Evolutionary conservation across 1,140 invertebrate species (phyloP), one percentile per base, ranked within the genome.

Genomic region (Chironomus striatipennis): DNA sequence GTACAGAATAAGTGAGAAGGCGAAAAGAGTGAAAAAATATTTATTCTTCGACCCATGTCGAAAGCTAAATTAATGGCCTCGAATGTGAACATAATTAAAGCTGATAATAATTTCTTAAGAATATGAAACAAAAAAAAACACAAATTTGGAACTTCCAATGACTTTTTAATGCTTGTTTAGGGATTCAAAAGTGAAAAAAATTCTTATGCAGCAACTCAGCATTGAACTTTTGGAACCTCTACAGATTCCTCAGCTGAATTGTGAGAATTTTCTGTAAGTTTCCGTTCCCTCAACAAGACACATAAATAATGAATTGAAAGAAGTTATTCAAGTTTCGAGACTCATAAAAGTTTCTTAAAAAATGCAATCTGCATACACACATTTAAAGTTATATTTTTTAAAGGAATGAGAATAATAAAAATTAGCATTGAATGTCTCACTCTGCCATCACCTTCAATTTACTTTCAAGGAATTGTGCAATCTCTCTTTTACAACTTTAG

Each of bases 371-470:
- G 24, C 24, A 34, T 34, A 34, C 24, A 34, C 24, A 34, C 24
- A 34, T 34, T 34, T 34, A 34, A 34, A 34, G 24, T 34, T n/a
- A n/a, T n/a, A n/a, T n/a, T 34, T 34, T 34, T 34, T 34, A 2
- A 5, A 2, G 47, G 15, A 57, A 57, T 47, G 15, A 10, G 15
- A 57, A 57, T 12, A 57, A 57, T 12, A 57, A 57, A 57, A 57
- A 57, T 57, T 57, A 57, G 47, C 47, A 57, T 57, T 57, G 47
- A 57, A 57, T 57, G 47, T 57, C n/a, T 57, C 47, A n/a, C 47
- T 57, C 12, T 57, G 47, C 47, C 47, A 57, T 57, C 47, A 57
- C n/a, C 47, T n/a, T 57, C 47, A 57, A 5, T 34, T 34, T 34
- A 34, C 24, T 34, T 34, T 34, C 24, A 34, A 34, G 24, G 24